Evolutionary conservation across 64 coral and sea anemone species (phyloP).

Genomic region (Stylophora pistillata): DNA sequence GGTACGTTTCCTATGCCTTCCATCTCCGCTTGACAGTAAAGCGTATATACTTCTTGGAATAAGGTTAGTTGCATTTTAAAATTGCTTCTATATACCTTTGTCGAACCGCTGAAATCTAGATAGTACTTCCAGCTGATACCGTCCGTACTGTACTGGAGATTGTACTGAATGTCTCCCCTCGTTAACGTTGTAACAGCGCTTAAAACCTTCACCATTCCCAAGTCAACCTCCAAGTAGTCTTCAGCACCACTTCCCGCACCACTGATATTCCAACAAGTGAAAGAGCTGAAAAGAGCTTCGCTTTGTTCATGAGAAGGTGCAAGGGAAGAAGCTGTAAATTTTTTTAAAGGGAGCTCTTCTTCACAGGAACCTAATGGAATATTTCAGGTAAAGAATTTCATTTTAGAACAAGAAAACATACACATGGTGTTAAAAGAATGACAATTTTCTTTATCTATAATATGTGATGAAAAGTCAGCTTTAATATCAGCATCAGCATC

Average conservation of each 20-base stretch:
- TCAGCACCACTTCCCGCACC: background rate
- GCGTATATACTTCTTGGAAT: too few relatives aligned
- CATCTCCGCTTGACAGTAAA: too few relatives aligned
- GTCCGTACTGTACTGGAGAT: background rate
- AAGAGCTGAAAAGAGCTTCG: background rate
- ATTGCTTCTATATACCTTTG: slow-evolving; percentile 7
- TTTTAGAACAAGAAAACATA: background rate
- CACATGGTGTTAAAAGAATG: too few relatives aligned
- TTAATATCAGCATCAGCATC: too few relatives aligned
- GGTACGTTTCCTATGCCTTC: too few relatives aligned
- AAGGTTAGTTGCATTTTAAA: too few relatives aligned
- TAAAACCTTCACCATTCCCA: background rate
- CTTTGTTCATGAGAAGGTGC: background rate
- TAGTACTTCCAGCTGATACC: background rate
- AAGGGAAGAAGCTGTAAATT: background rate
- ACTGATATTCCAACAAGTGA: background rate
- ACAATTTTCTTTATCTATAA: too few relatives aligned
- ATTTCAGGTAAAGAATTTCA: background rate
- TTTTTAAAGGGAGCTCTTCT: background rate
- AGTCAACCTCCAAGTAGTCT: background rate
- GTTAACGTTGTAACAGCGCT: background rate
- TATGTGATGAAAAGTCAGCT: too few relatives aligned
- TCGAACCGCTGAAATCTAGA: background rate
- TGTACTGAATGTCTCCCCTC: background rate
- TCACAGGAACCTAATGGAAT: background rate